Conservation (phyloP, 2,113 vertebrate genomes). For the Ceyx cyanopectus region DNA sequence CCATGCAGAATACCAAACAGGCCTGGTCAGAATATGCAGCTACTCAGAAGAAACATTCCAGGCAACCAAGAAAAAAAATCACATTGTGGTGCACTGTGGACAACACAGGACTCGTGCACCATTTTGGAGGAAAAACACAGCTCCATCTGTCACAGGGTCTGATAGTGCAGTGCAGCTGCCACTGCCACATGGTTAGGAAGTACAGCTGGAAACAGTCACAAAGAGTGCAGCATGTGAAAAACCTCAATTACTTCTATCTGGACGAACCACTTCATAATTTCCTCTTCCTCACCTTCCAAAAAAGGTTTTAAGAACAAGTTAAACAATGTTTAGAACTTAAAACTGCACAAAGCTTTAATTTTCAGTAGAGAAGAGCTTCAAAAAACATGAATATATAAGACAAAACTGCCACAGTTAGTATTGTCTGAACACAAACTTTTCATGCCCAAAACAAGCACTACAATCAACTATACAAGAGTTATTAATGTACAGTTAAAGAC, state of each 20-base stretch:
- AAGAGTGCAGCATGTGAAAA: slow-evolving; percentile 26
- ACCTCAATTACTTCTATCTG: not conserved
- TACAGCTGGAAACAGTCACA: slow-evolving; percentile 42
- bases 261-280: not conserved
- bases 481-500: not conserved
- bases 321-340: not conserved
- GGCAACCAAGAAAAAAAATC: not conserved
- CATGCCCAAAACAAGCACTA: not conserved
- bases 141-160: slow-evolving; percentile 54
- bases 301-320: not conserved
- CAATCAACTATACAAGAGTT: not conserved
- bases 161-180: slow-evolving; percentile 53
- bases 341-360: not conserved
- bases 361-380: not conserved
- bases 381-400: not conserved
- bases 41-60: not conserved
- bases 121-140: slow-evolving; percentile 39
- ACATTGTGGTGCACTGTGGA: not conserved
- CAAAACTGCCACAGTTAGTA: rapidly evolving
- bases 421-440: not conserved
- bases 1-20: not conserved
- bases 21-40: not conserved
- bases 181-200: slow-evolving; percentile 3
- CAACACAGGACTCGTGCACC: slow-evolving; percentile 1
- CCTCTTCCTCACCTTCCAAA: not conserved